Conservation (phyloP, 1,140 invertebrate species). For the Saccostrea glomerata region DNA sequence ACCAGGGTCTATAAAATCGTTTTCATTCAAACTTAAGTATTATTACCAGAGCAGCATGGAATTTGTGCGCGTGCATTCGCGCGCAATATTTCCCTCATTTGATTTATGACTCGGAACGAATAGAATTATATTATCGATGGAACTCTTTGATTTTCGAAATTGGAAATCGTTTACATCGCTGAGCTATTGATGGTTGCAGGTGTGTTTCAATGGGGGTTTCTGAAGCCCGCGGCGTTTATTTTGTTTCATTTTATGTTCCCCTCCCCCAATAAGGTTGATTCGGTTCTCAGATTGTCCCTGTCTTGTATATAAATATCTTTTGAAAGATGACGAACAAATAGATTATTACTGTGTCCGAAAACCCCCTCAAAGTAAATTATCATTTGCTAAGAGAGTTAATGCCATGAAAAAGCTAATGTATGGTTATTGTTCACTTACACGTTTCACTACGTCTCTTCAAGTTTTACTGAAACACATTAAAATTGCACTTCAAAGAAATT, state of each 20-base stretch:
- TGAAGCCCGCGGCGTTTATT: neutral
- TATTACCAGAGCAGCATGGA: neutral
- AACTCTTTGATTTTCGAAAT: slow-evolving; percentile 43
- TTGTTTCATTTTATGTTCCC: slow-evolving; percentile 38
- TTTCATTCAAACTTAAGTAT: slow-evolving; percentile 37
- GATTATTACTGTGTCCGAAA: slow-evolving; percentile 34
- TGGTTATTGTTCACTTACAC: slow-evolving; percentile 38
- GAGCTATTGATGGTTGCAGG: slow-evolving; percentile 39
- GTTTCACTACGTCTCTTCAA: slow-evolving; percentile 29
- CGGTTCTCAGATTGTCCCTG: slow-evolving; percentile 9
- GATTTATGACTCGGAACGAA: slow-evolving; percentile 38
- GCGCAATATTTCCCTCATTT: slow-evolving; percentile 31
- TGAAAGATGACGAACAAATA: slow-evolving; percentile 36
- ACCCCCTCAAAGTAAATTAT: slow-evolving; percentile 32
- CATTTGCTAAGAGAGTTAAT: slow-evolving; percentile 29
- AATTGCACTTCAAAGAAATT: slow-evolving; percentile 42
- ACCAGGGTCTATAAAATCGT: slow-evolving; percentile 25
- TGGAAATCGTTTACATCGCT: slow-evolving; percentile 15
- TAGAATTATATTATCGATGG: slow-evolving; percentile 35
- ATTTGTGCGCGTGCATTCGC: slow-evolving; percentile 39
- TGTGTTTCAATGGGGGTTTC: slow-evolving; percentile 4
- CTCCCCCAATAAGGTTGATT: slow-evolving; percentile 41
- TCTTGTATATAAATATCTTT: slow-evolving; percentile 39
- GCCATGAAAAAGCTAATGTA: slow-evolving; percentile 34
- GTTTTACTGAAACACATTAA: slow-evolving; percentile 45